Percentiles rank a stretch among this genome's conserved stretches.
These are phyloP conservation scores for Tolmerus cingulatus DNA, from an alignment of 2,888 invertebrate genomes.

Conservation along the genomic window DNA sequence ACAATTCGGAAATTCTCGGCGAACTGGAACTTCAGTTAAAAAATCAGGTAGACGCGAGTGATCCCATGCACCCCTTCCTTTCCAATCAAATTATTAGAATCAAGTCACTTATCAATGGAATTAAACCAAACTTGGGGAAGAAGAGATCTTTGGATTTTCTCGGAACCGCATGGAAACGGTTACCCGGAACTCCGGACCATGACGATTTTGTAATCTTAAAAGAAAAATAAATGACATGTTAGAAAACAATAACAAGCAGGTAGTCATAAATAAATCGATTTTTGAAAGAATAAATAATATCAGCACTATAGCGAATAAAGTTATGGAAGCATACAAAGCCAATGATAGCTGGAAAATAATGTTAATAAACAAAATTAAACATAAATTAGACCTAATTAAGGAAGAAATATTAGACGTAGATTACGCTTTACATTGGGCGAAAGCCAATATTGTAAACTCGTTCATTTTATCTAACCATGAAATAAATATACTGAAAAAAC, in stretches of 20 bases:
- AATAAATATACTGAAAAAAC: slow-evolving; percentile 1
- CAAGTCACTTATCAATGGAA: neutral
- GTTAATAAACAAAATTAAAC: neutral
- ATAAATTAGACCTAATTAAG: neutral
- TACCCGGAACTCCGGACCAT: slow-evolving; percentile 19
- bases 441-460: neutral
- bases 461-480: neutral
- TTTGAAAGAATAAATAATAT: slow-evolving; percentile 4
- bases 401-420: neutral
- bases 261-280: neutral
- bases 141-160: slow-evolving; percentile 29
- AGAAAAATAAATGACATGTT: slow-evolving; percentile 7
- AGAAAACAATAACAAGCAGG: slow-evolving; percentile 27
- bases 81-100: neutral
- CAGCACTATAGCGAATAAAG: neutral
- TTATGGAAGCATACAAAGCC: neutral
- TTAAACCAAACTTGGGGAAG: neutral
- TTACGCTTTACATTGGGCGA: neutral
- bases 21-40: neutral
- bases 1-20: neutral
- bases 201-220: slow-evolving; percentile 25
- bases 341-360: neutral
- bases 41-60: neutral
- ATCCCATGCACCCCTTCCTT: neutral
- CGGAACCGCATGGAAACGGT: slow-evolving; percentile 19